Evolutionary conservation across 2,888 invertebrate species (phyloP), one percentile per base, ranked within the genome.

Genomic region (Dascillus cervinus): DNA sequence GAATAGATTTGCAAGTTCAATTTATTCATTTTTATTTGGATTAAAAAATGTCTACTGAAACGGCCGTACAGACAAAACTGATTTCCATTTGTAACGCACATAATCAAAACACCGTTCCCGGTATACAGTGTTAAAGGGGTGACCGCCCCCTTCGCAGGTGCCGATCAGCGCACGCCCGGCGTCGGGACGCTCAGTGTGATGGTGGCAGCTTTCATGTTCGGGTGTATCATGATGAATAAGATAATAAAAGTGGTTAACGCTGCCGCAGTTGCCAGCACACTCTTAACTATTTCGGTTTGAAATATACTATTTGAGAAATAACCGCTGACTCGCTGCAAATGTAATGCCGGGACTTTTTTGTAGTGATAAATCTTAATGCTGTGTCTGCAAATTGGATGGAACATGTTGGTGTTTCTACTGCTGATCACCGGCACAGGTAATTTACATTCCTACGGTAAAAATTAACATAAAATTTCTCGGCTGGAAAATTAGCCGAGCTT

Each of bases 121-220:
- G 32, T 27, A 28, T 35, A 32, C 32, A 35, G 35, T 36, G 36
- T 34, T 31, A 34, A 36, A 36, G 39, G 36, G 39, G 39, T 29
- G 29, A 29, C 39, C 30, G 30, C 39, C 39, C 39, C 33, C 33
- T 36, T 17, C 26, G 36, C 39, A 39, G 39, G 39, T 39, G 39
- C 36, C 23, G 33, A 35, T 32, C 36, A 29, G 55, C 56, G 55
- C 54, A 54, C 44, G 49, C 49, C 42, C 52, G 49, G 54, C 54
- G 52, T 52, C 52, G 51, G 50, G 54, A 51, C 55, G 55, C 53
- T 53, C 49, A 56, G 56, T 56, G 50, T 53, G 52, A 49, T 49
- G 52, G 52, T 46, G 49, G 55, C 49, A 49, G 41, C 41, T 46
- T 38, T 36, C 36, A 40, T 39, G 42, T 43, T 38, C 43, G 48